Evolutionary conservation across 2,113 vertebrate species (phyloP).

Genomic region (Sinocyclocheilus anophthalmus): DNA sequence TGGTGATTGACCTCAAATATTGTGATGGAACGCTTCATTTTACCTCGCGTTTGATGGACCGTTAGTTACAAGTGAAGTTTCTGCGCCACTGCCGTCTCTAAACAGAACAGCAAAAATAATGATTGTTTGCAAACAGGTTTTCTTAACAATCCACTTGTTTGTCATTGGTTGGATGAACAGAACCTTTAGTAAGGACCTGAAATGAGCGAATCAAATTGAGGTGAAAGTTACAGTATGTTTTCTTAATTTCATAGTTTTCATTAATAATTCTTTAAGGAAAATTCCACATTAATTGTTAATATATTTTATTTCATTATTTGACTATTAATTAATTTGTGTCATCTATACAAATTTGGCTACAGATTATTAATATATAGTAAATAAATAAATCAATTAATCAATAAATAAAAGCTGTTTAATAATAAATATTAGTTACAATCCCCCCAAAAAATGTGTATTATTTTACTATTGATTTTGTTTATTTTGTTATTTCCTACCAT

Average conservation of each 20-base stretch:
- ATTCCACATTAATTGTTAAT: neutral
- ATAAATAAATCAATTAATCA: neutral
- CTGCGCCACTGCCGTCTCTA: constrained; percentile 46
- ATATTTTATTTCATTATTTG: neutral
- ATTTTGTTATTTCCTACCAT: too few relatives aligned
- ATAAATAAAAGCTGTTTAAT: neutral
- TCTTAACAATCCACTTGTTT: neutral
- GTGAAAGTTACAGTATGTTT: neutral
- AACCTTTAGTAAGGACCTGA: neutral
- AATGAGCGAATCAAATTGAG: neutral
- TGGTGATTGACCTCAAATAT: constrained; percentile 43
- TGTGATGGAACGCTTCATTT: constrained; percentile 30
- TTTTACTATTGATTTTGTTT: too few relatives aligned
- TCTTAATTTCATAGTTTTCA: neutral
- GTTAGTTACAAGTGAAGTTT: constrained; percentile 2
- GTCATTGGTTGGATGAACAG: neutral
- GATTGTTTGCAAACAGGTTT: constrained; percentile 15
- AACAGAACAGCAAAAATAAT: neutral
- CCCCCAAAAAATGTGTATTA: too few relatives aligned
- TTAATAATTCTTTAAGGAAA: neutral
- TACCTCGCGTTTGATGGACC: neutral
- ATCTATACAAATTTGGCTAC: neutral
- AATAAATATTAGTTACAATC: neutral
- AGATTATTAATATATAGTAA: neutral
- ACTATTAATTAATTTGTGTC: neutral